These are phyloP conservation scores for Diarsia dahlii DNA, from an alignment of 2,888 invertebrate genomes.

Conservation along the genomic window DNA sequence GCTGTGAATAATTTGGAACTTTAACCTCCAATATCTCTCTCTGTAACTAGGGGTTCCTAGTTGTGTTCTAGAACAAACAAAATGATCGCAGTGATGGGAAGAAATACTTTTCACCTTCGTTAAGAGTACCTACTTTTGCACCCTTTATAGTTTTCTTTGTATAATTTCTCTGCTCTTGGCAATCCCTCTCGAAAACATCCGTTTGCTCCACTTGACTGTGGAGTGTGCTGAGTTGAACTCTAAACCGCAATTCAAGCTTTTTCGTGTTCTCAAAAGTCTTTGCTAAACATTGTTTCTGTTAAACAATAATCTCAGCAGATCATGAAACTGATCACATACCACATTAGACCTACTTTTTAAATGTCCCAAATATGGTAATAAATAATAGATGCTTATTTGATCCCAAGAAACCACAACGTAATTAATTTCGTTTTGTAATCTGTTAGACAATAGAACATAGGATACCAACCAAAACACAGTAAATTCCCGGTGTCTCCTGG, in stretches of 20 bases:
- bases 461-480: constrained; percentile 20
- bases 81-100: too few relatives aligned
- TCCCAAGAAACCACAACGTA: neutral
- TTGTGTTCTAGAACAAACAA: too few relatives aligned
- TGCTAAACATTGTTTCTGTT: neutral
- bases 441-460: constrained; percentile 6
- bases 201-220: too few relatives aligned
- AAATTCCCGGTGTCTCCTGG: neutral
- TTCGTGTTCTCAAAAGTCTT: neutral
- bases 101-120: too few relatives aligned
- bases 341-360: neutral
- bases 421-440: neutral
- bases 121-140: too few relatives aligned
- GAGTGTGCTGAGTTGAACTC: too few relatives aligned
- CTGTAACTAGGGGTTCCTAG: too few relatives aligned
- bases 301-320: neutral
- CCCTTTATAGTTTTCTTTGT: too few relatives aligned
- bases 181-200: too few relatives aligned
- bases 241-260: neutral
- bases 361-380: neutral
- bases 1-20: too few relatives aligned
- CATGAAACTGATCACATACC: neutral
- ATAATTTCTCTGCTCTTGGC: too few relatives aligned
- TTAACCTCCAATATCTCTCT: too few relatives aligned
- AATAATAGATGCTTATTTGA: neutral